Evolutionary conservation across 2,888 invertebrate genomes (phyloP), one percentile per base, ranked within the genome.

Genomic region (Helobdella robusta): DNA sequence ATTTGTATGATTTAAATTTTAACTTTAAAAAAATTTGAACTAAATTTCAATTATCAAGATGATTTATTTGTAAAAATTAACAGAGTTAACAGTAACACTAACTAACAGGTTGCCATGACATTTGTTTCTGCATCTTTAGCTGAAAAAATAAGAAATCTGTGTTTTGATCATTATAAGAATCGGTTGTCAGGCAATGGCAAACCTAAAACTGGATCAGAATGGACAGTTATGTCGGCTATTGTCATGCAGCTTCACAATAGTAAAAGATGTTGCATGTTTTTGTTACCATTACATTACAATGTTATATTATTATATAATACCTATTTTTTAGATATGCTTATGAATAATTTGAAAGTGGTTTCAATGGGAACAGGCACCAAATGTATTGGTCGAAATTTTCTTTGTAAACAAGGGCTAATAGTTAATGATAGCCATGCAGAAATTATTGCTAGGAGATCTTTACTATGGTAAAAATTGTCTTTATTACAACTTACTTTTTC

Each of bases 381-480:
- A 81, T 94, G 93, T 78, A 84, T 94, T 69, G 91, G 92, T 0
- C 82, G 83, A 65, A 74, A 74, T 25, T 74, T 75, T 67, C 70
- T 77, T 70, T 73, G 73, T 48, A 4, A 23, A 68, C 23, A 64
- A 76, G 80, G 80, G 54, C 84, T 85, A 72, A 82, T 88, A 68
- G 74, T 95, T 18, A 89, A 89, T 76, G 94, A 95, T 78, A 89
- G 89, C 46, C 94, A 95, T 81, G 91, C 93, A 0, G 94, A 95
- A 82, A 84, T 92, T 30, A 81, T 93, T 61, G 87, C 90, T 5
- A 83, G 93, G 72, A 83, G 94, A 72, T 87, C 86, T 0, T 89
- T 94, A 74, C 72, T 91, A 28, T 81, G 87, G 67, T 93, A 30
- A 56, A n/a, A 40, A 15, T 40, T 40, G 11, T 15, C 44, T 11